These are phyloP conservation scores for Macropodus opercularis DNA, from an alignment of 2,797 vertebrate species.

Conservation along the genomic window DNA sequence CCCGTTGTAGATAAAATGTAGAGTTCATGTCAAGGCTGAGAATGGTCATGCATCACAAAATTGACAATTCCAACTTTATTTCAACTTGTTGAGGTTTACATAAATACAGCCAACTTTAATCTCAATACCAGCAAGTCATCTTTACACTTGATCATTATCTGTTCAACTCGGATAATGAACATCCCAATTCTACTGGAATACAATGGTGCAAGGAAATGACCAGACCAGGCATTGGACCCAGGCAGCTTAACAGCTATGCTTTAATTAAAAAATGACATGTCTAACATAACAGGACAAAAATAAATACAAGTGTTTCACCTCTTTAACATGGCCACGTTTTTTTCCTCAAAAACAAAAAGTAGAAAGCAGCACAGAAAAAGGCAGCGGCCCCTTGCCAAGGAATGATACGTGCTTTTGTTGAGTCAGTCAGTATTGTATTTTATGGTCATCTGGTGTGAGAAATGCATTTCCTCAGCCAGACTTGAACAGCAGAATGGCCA, in stretches of 20 bases:
- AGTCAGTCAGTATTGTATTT: slow-evolving; percentile 84
- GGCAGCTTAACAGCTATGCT: slow-evolving; percentile 74
- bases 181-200: background rate
- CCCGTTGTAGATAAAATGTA: too few relatives aligned
- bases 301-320: slow-evolving; percentile 90
- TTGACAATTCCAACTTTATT: too few relatives aligned
- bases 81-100: background rate
- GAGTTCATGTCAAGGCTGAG: too few relatives aligned
- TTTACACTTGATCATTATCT: background rate
- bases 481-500: slow-evolving; percentile 97
- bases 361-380: slow-evolving; percentile 85
- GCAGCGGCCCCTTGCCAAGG: slow-evolving; percentile 84
- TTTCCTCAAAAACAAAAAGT: slow-evolving; percentile 76
- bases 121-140: background rate
- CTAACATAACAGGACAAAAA: slow-evolving; percentile 86
- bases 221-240: slow-evolving; percentile 51
- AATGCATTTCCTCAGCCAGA: slow-evolving; percentile 85
- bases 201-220: slow-evolving; percentile 44
- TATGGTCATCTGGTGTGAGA: slow-evolving; percentile 61
- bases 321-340: slow-evolving; percentile 76
- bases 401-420: slow-evolving; percentile 87
- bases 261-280: slow-evolving; percentile 81
- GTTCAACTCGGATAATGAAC: background rate
- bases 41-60: too few relatives aligned
- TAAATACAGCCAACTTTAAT: background rate